Base-by-base conservation (phyloP, 2,797 vertebrate species). In the Odontamblyopus rebecca region DNA sequence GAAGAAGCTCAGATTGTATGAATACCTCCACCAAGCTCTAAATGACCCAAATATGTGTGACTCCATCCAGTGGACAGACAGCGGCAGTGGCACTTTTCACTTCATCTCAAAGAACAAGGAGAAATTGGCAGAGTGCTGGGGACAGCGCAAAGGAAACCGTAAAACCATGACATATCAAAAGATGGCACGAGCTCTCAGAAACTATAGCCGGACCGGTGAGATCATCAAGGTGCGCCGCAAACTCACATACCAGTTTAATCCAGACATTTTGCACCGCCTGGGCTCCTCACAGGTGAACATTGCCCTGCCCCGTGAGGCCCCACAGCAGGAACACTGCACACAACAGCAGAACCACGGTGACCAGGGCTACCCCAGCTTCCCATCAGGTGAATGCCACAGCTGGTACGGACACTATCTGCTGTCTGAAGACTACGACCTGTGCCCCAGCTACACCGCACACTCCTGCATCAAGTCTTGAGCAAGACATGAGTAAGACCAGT, bases 81-180 rank as follows among this genome's bases (percentile, higher is more conserved):
- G 92, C 12, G 69, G 90, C 67, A 97, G 89, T 4, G 97, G 98
- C 16, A 91, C 96, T 82, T 99, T 99, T 87, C 97, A 99, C 88
- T 99, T 99, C 80, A 88, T 99, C 77, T 99, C 98, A 29, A 99
- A 99, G 90, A 97, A 99, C 92, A 99, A 99, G 84, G 98, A 99
- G 89, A 97, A 95, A 90, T 93, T 99, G 84, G 98, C 98, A 0
- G 96, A 98, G 89, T 93, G 95, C 76, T 99, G 98, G 98, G 98
- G 98, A 61, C 94, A 96, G 81, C 95, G 96, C 77, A 99, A 99
- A 80, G 98, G 98, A 77, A 99, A 99, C 90, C 95, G 97, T 77
- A 99, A 99, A 90, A 95, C 95, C 84, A 99, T 99, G 98, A 99
- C 98, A 50, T 99, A 99, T 51, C 98, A 99, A 93, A 99, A 99